Evolutionary conservation across 2,888 invertebrate species (phyloP), one percentile per base, ranked within the genome.

Genomic region (Dryobota labecula): DNA sequence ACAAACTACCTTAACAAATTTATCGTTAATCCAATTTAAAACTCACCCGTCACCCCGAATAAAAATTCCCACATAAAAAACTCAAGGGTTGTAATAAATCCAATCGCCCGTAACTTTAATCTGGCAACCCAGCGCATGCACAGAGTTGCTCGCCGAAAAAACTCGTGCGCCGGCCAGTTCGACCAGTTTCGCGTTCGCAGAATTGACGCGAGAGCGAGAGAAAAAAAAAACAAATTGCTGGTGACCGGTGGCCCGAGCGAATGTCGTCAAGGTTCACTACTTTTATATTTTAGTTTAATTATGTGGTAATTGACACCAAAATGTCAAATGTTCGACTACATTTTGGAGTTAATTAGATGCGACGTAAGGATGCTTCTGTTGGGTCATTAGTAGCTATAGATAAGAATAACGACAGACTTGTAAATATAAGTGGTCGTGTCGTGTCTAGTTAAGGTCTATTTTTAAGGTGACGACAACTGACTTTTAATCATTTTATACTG

Each of bases 161-260:
- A 94, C 93, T 90, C 86, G 87, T 86, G 89, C 90, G 86, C 89
- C 86, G 84, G 86, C 92, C 90, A 84, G 92, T 92, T 82, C 84
- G 92, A 95, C 95, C 95, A 89, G 95, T 95, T 95, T 91, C 88
- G 85, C 90, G 90, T 95, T 94, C 95, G 94, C 92, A 92, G 95
- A 95, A 95, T 90, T 82, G 84, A 83, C 84, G 76, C 82, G 78
- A 74, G 82, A 85, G 86, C 86, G 78, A 85, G 86, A 89, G 53
- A 92, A 94, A 95, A 84, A 83, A 93, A 79, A 93, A 92, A 90
- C 90, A 90, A 93, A 93, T 93, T 92, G 92, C 93, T 91, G 91
- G 92, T 92, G 93, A 89, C 88, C 85, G 87, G 85, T 82, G 85
- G 84, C 76, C 85, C 87, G 84, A 86, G 88, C 86, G 75, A 82